Conservation (phyloP, 2,888 invertebrate genomes). For the Oeneis ivallda region DNA sequence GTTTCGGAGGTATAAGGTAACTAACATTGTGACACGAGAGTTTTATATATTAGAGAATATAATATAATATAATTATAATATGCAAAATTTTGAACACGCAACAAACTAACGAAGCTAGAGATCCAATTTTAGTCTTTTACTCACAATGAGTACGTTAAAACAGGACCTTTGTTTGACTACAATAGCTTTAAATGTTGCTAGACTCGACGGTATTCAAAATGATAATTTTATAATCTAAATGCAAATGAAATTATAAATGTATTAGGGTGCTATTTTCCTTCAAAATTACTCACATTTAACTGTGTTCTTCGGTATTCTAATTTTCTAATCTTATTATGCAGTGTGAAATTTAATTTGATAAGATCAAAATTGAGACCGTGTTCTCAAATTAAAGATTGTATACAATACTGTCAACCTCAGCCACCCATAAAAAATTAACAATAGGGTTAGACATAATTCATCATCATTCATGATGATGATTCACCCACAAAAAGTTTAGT, state of each 20-base stretch:
- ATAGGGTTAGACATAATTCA: no score
- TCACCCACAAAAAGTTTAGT: no score
- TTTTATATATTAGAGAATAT: no score
- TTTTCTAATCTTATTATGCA: constrained; percentile 9
- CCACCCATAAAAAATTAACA: background rate
- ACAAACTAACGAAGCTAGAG: background rate
- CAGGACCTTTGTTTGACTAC: constrained; percentile 33
- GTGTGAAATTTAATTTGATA: constrained; percentile 7
- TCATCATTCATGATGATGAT: no score
- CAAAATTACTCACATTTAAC: constrained; percentile 2
- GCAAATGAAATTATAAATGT: constrained; percentile 41
- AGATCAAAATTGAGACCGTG: background rate
- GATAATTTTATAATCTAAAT: constrained; percentile 46
- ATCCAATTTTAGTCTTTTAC: constrained; percentile 20
- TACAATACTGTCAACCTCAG: background rate
- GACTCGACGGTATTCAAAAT: constrained; percentile 40
- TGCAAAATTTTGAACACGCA: background rate
- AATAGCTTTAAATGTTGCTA: constrained; percentile 39
- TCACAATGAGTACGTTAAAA: constrained; percentile 30
- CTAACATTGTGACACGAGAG: no score
- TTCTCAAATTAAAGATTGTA: background rate
- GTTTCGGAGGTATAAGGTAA: no score
- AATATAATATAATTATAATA: background rate
- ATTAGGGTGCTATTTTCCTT: constrained; percentile 30
- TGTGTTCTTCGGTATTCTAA: constrained; percentile 12